These are phyloP conservation scores for Diplazon laetatorius DNA, from an alignment of 2,888 invertebrate species.

Conservation along the genomic window DNA sequence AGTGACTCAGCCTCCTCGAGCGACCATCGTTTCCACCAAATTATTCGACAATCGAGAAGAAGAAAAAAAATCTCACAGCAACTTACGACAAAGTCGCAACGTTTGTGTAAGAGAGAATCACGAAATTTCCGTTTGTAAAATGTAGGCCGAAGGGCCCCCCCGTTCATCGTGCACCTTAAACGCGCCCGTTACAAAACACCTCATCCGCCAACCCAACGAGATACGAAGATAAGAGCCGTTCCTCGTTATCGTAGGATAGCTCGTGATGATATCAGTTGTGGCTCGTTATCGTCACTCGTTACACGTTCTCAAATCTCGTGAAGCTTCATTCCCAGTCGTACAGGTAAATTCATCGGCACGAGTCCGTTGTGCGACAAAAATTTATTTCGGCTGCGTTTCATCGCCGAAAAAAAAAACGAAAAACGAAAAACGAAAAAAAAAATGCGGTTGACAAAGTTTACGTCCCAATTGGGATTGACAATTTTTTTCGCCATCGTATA, in stretches of 20 bases:
- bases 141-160: constrained; percentile 68
- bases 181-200: constrained; percentile 54
- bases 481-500: constrained; percentile 17
- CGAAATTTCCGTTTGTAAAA: constrained; percentile 48
- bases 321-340: constrained; percentile 57
- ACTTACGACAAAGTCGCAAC: neutral
- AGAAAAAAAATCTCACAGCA: neutral
- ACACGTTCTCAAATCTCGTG: constrained; percentile 34
- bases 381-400: too few relatives aligned
- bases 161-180: constrained; percentile 39
- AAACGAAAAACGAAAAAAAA: too few relatives aligned
- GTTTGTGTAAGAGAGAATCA: neutral
- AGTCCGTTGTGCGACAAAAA: neutral
- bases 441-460: constrained; percentile 45
- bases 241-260: constrained; percentile 74
- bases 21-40: too few relatives aligned
- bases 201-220: constrained; percentile 61
- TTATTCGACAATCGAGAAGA: neutral
- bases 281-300: constrained; percentile 69
- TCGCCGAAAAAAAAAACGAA: too few relatives aligned
- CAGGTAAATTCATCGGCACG: constrained; percentile 35
- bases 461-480: constrained; percentile 31
- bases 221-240: constrained; percentile 71
- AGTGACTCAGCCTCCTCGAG: too few relatives aligned
- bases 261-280: constrained; percentile 71